Base-by-base conservation (phyloP, 2,888 invertebrate genomes). In the Cantharis lateralis region DNA sequence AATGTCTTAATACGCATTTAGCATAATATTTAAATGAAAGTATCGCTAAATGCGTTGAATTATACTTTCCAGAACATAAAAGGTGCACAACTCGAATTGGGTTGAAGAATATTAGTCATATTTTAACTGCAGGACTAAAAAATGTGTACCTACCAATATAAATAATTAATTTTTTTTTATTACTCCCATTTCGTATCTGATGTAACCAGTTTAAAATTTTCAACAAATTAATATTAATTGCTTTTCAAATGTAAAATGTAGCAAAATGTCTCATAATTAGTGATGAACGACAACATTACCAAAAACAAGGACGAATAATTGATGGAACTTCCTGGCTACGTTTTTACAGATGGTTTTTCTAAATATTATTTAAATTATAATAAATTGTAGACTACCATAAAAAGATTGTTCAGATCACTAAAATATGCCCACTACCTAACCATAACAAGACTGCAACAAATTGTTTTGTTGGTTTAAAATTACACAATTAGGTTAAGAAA, bases 61-160 rank as follows among this genome's bases (percentile, higher is more conserved):
- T 66, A 66, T 13, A 20, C 64, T 66, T 66, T 66, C 64, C 20
- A 66, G 64, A 20, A 66, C 64, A n/a, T 66, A 66, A 66, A 66
- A 66, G 64, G 64, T 66, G 64, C 20, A 24, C 10, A 66, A 66
- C n/a, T 20, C 2, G n/a, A 64, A 64, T 15, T 20, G 3, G 18
- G 18, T 16, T 64, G 20, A 66, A 24, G 13, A 13, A 20, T 24
- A 66, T 66, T 66, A 63, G 48, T 48, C 48, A 48, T 48, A n/a
- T 48, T 7, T 7, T 48, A 5, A 48, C n/a, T 48, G 5, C 48
- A 48, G 7, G n/a, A 9, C 1, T 24, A 24, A 24, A 24, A 24
- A 24, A 24, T 24, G 9, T 24, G 9, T 1, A 24, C 20, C 20
- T 20, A 20, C 26, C 2, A 26, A 10, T 26, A 24, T 24, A 24